These are phyloP conservation scores for Globodera rostochiensis DNA, from an alignment of 1,140 invertebrate genomes.

Conservation along the genomic window DNA sequence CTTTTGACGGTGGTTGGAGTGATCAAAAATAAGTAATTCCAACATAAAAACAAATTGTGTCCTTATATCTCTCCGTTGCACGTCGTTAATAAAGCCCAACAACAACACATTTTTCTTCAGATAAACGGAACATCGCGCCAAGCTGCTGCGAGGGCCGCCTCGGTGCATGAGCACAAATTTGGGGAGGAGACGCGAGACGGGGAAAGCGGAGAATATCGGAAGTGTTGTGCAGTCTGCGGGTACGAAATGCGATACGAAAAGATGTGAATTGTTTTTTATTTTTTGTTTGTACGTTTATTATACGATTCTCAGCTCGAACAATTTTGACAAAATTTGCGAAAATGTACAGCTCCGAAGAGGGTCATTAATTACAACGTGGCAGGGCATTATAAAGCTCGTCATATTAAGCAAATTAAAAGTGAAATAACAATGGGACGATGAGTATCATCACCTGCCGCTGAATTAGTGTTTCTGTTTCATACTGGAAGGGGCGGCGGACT, in stretches of 20 bases:
- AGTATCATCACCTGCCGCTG: background rate
- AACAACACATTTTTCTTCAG: conserved; percentile 1
- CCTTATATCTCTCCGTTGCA: background rate
- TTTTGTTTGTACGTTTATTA: too few species aligned
- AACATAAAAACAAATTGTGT: background rate
- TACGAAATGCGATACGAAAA: conserved; percentile 58
- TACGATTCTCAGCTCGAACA: too few species aligned
- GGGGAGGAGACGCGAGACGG: conserved; percentile 49
- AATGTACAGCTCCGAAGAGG: too few species aligned
- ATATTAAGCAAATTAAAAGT: background rate
- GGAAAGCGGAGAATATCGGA: conserved; percentile 45
- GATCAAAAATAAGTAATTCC: background rate
- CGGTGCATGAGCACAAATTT: conserved; percentile 53
- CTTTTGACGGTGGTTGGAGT: background rate
- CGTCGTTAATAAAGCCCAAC: background rate
- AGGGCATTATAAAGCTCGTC: background rate
- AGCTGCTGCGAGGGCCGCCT: background rate
- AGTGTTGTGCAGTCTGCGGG: conserved; percentile 50
- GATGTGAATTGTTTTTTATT: conserved; percentile 30
- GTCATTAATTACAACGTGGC: too few species aligned
- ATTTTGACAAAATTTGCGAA: too few species aligned
- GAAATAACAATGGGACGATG: background rate
- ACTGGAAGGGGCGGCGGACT: conserved; percentile 43
- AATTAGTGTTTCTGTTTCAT: conserved; percentile 25
- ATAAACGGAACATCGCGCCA: conserved; percentile 24